Percentiles rank a stretch among this genome's conserved stretches.
Conservation (phyloP, 2,797 vertebrate species). For the Mormyrops attenuatus region DNA sequence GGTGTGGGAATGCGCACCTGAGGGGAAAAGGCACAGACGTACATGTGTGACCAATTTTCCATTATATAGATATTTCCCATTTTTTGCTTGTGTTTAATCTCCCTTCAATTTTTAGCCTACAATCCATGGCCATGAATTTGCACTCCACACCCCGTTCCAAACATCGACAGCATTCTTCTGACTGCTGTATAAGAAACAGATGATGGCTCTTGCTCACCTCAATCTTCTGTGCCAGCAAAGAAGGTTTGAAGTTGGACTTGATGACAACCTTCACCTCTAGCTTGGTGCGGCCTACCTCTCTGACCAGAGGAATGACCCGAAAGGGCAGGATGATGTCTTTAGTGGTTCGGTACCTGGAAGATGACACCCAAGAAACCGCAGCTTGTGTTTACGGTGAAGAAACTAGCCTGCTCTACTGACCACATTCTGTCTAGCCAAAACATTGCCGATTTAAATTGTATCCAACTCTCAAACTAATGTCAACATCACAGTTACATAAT, state of each 20-base stretch:
- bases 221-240: slow-evolving; percentile 96
- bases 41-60: neutral
- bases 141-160: neutral
- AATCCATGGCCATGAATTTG: neutral
- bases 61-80: neutral
- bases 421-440: neutral
- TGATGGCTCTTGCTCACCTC: slow-evolving; percentile 66
- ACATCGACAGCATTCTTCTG: neutral
- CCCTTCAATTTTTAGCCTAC: neutral
- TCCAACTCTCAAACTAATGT: neutral
- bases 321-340: slow-evolving; percentile 99
- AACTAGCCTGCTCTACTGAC: neutral
- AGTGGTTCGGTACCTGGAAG: slow-evolving; percentile 89
- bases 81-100: neutral
- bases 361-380: neutral
- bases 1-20: slow-evolving; percentile 97
- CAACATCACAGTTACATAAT: neutral
- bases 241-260: slow-evolving; percentile 98
- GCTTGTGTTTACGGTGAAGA: neutral
- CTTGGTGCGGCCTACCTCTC: slow-evolving; percentile 96
- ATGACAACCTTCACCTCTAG: slow-evolving; percentile 98
- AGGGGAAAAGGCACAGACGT: slow-evolving; percentile 11
- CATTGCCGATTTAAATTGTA: neutral
- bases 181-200: neutral
- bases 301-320: slow-evolving; percentile 92